Base-by-base conservation (phyloP, 2,113 vertebrate species). In the Thinocorus orbignyianus region DNA sequence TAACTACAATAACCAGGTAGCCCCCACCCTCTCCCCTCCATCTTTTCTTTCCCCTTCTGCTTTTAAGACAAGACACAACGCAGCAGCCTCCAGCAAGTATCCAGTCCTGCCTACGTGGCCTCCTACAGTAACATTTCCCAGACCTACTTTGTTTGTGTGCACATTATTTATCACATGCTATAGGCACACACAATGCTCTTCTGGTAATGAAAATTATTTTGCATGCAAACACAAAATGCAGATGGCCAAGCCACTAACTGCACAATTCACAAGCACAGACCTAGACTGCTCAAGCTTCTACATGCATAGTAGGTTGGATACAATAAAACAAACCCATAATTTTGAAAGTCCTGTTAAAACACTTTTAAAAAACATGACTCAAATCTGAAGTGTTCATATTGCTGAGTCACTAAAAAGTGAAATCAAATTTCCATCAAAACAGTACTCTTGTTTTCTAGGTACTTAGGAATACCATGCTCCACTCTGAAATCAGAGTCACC, bases 401-500 rank as follows among this genome's bases (percentile, higher is more conserved):
- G 65, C 81, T 37, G 81, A 85, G 48, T 54, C 91, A 71, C 60
- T 62, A 74, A 72, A 70, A 86, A 88, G 33, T 49, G 9, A 95
- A 78, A 78, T 57, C 31, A 48, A 58, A 51, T 74, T 83, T 70
- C 61, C 25, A 55, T 23, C 7, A 1, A 55, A 55, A 61, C 57
- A 79, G 41, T 41, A 28, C 28, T 41, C 30, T 37, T n/a, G 11
- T 76, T 65, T 88, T 85, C 74, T n/a, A 51, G 6, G 33, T 51
- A 58, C 22, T 13, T 65, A 33, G 16, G 55, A 64, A 84, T n/a
- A 48, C 61, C 1, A 0, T 13, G 19, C 57, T 84, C 60, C 61
- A 41, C 28, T 42, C 37, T 61, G 35, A 72, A 88, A 84, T 60
- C 79, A 77, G 0, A 0, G 31, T 24, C 49, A 74, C 0, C 0